phyloP scores from a whole-genome alignment of 1,140 invertebrate species.

The Pomphorhynchus laevis region DNA sequence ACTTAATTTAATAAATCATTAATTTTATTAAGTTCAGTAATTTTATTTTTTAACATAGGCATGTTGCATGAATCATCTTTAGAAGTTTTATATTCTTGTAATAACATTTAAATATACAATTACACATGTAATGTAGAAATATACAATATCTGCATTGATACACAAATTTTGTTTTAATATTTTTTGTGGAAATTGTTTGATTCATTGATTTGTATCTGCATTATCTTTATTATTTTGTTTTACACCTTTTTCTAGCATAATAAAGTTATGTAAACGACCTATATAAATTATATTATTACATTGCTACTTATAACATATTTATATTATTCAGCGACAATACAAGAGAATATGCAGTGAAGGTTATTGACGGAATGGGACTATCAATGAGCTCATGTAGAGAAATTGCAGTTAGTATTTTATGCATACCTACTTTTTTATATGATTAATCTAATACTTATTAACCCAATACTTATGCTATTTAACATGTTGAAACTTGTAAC shows the following conservation, averaged over 20 bases:
- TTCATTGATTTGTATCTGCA: neutral
- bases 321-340: conserved; percentile 27
- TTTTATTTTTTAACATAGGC: too few species aligned
- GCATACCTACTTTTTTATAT: too few species aligned
- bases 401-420: conserved; percentile 51
- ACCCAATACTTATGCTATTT: too few species aligned
- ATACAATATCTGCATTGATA: too few species aligned
- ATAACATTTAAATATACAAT: too few species aligned
- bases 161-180: neutral
- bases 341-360: conserved; percentile 70
- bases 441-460: too few species aligned
- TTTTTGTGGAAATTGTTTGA: neutral
- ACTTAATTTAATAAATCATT: too few species aligned
- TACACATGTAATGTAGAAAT: too few species aligned
- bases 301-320: neutral
- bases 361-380: conserved; percentile 89
- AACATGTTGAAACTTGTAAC: too few species aligned
- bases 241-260: neutral
- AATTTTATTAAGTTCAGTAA: too few species aligned
- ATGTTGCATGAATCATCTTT: too few species aligned
- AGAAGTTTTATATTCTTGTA: too few species aligned
- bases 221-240: neutral
- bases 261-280: neutral
- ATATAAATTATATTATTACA: neutral
- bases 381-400: conserved; percentile 98